Conservation (phyloP, 2,797 vertebrate species). For the Pangasius mekongensis region DNA sequence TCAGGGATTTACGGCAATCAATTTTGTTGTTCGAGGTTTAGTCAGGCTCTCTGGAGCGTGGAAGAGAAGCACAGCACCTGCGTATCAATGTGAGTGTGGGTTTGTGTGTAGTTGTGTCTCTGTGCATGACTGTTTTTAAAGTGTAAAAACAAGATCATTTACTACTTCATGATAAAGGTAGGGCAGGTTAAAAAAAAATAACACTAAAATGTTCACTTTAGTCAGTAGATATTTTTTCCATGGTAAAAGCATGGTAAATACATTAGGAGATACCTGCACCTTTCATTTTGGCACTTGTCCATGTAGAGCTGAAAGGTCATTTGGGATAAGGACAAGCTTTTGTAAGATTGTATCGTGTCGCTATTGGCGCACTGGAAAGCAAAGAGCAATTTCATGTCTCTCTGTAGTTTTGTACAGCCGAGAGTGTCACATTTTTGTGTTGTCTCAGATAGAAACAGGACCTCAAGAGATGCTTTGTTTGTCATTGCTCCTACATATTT, state of each 20-base stretch:
- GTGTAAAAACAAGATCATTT: background rate
- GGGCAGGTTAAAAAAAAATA: background rate
- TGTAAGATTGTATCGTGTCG: background rate
- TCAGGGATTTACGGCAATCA: conserved; percentile 71
- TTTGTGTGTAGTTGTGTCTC: background rate
- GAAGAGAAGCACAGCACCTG: conserved; percentile 27
- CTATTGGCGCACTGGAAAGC: background rate
- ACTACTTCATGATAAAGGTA: background rate
- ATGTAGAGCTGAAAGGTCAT: conserved; percentile 1
- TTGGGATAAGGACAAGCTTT: background rate
- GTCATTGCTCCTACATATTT: conserved; percentile 49
- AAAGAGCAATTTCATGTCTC: conserved; percentile 4
- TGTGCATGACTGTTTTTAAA: background rate
- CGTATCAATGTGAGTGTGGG: conserved; percentile 11
- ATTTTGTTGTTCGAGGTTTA: conserved; percentile 64
- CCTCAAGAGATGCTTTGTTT: conserved; percentile 8
- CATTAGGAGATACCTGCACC: background rate
- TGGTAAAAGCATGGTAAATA: conserved; percentile 3
- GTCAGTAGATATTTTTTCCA: background rate
- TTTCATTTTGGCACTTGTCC: background rate
- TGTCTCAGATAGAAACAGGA: background rate
- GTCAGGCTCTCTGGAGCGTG: conserved; percentile 40
- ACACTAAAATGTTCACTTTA: background rate
- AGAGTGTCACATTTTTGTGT: background rate
- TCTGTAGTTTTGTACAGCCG: background rate